A percentile compares a stretch with the other conserved stretches of the same genome.
Conservation (phyloP, 1,140 invertebrate genomes). For the Cardiocondyla obscurior region DNA sequence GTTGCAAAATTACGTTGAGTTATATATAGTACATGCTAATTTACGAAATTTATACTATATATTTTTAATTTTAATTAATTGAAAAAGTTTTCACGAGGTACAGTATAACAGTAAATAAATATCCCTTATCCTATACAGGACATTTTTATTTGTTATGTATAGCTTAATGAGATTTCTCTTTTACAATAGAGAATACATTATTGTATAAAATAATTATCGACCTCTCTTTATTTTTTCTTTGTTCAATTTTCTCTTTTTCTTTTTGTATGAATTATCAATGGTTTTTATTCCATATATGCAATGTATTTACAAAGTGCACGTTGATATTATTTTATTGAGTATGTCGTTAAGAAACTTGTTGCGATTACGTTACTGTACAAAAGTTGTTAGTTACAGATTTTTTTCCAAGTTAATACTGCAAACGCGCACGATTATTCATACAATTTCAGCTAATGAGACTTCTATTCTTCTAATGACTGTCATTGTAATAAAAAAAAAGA, state of each 20-base stretch:
- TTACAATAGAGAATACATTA: neutral
- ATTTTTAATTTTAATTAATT: neutral
- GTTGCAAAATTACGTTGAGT: neutral
- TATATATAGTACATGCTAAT: neutral
- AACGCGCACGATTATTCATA: neutral
- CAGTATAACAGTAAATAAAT: neutral
- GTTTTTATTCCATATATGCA: too few species aligned
- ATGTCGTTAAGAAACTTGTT: conserved; percentile 36
- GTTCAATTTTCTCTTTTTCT: neutral
- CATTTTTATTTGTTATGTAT: neutral
- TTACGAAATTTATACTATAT: too few species aligned
- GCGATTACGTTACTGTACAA: neutral
- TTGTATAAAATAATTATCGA: neutral
- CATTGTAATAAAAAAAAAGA: neutral
- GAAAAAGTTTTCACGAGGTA: neutral
- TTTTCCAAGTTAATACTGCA: neutral
- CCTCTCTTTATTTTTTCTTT: neutral
- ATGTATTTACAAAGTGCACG: conserved; percentile 22
- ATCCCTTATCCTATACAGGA: neutral
- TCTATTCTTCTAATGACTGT: neutral
- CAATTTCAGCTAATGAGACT: neutral
- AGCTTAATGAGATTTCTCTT: neutral
- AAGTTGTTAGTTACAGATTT: neutral
- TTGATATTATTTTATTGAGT: neutral
- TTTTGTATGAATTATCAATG: too few species aligned